Evolutionary conservation across 2,797 vertebrate species (phyloP), one percentile per base, ranked within the genome.

Genomic region (Emydoidea blandingii): DNA sequence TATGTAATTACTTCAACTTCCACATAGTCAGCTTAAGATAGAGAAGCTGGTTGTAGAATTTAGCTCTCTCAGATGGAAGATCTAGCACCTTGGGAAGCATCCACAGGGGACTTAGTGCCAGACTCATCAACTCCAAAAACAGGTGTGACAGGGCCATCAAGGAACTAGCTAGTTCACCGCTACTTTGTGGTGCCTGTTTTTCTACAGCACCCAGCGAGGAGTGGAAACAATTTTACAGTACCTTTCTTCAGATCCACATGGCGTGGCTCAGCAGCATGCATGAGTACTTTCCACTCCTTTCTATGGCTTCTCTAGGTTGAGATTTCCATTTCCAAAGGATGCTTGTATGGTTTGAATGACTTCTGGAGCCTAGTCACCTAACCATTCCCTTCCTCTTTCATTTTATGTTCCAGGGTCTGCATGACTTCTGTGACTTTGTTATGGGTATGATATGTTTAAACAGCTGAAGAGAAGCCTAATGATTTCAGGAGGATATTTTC

Each of bases 401-500:
- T 81, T 88, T 86, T 62, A 15, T 37, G 79, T 86, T 54, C 91
- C 81, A 88, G 23, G 15, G 9, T 83, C 12, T 56, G 15, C 44
- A 92, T 72, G 12, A 5, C 52, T 93, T 86, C 85, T 79, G 5
- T 18, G 5, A 56, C 56, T 94, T 94, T 76, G 15, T 44, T 91
- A 53, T 34, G 68, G 76, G n/a, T 92, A 49, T 62, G 83, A 72
- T 62, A 86, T 44, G 83, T 91, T 88, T 89, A 37, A 37, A 72
- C 89, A 62, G 12, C 29, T 62, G 29, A 49, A 94, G 94, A 92
- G 85, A n/a, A 8, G 92, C 44, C 79, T 79, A 54, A 92, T 88
- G 59, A 53, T 84, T 86, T 94, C 89, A 25, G 29, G 59, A 5
- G 91, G 9, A 5, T 41, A 79, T 5, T 83, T 95, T 88, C 54